Evolutionary conservation across 2,888 invertebrate species (phyloP), one percentile per base, ranked within the genome.

Genomic region (Rhyacophila evoluta): DNA sequence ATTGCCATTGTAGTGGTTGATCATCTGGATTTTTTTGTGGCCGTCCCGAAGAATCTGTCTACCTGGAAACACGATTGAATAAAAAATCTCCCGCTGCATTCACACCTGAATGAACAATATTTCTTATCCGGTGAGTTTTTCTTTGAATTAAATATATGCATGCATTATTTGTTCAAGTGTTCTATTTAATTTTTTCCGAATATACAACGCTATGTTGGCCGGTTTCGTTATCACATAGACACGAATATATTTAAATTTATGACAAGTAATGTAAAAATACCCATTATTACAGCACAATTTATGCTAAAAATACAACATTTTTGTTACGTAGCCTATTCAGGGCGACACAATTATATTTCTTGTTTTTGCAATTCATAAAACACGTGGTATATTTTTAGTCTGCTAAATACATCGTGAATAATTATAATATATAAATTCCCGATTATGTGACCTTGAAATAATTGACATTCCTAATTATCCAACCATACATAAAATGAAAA

Each of bases 81-180:
- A 25, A 12, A 55, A 4, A 10, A 55, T 55, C 12, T 55, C 55
- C 15, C 6, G 25, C 55, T 55, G 55, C 55, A 12, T 55, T 55
- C 55, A 25, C 55, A 55, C 55, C 25, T 19, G 55, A 55, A 55
- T 55, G 10, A 25, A 25, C 6, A 55, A 55, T 12, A 55, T 19
- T 33, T 33, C 29, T 33, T 55, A 55, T 25, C 55, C 25, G 55
- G 55, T 55, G 55, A 55, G 55, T 55, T 25, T 4, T 33, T 19
- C 25, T 12, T 55, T 15, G 55, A 55, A 55, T 55, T 19, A 25
- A 55, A 55, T 33, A 4, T 55, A 55, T 55, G 55, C 19, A 33
- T 33, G 55, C 55, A 25, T 55, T 55, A 55, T 55, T 55, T 55
- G 55, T 55, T 19, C 55, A 55, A 55, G 55, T 55, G 55, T 55